phyloP scores from a whole-genome alignment of 2,113 vertebrate genomes.

The Labeo catla region DNA sequence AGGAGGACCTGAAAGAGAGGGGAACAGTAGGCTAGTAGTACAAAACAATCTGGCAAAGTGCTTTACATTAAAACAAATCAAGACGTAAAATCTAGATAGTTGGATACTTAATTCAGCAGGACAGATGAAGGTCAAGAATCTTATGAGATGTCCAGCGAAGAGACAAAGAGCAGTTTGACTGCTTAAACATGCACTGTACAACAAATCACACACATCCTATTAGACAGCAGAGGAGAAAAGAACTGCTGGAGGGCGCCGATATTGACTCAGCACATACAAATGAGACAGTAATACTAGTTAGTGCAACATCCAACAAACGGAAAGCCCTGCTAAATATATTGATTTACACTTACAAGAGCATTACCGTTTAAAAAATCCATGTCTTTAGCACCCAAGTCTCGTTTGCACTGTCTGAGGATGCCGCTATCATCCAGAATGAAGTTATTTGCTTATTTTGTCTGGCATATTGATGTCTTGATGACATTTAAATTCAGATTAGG shows the following conservation, averaged over 20 bases:
- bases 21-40: not conserved
- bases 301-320: slow-evolving; percentile 14
- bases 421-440: not conserved
- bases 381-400: not conserved
- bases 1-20: not conserved
- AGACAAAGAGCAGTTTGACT: not conserved
- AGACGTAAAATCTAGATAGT: slow-evolving; percentile 5
- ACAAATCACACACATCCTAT: not conserved
- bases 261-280: slow-evolving; percentile 23
- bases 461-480: not conserved
- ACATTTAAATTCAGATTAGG: slow-evolving; percentile 12
- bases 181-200: not conserved
- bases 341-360: slow-evolving; percentile 26
- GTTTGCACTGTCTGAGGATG: not conserved
- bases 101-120: not conserved
- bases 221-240: slow-evolving; percentile 11
- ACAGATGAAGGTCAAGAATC: slow-evolving; percentile 40
- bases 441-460: not conserved
- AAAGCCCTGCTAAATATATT: slow-evolving; percentile 2
- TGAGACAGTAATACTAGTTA: slow-evolving; percentile 13
- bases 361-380: not conserved
- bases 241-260: not conserved
- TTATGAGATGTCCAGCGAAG: not conserved
- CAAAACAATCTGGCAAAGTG: slow-evolving; percentile 9
- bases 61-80: slow-evolving; percentile 24